Percentiles rank a stretch among this genome's conserved stretches.
phyloP scores from a whole-genome alignment of 2,888 invertebrate species.

The Choristoneura rosaceana region DNA sequence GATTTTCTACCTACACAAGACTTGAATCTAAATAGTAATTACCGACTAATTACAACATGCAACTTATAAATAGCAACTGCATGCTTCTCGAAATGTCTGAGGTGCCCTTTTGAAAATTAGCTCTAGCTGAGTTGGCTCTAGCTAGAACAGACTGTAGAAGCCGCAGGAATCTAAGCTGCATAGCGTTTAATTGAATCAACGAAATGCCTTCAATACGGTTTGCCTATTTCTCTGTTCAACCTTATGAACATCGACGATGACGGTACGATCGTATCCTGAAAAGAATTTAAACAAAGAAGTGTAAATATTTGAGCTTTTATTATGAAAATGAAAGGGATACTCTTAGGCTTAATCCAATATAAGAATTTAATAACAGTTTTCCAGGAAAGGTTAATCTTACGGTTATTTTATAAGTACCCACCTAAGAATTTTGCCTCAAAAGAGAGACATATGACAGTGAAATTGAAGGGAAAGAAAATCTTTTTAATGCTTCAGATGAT shows the following conservation, averaged over 20 bases:
- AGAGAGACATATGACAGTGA: not conserved
- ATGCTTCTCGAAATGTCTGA: conserved; percentile 14
- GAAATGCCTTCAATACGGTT: conserved; percentile 3
- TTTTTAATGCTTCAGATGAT: no score
- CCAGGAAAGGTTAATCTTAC: not conserved
- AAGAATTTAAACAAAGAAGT: not conserved
- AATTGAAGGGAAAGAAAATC: not conserved
- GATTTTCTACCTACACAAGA: no score
- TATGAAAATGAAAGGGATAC: not conserved
- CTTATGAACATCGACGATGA: not conserved
- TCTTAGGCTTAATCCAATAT: conserved; percentile 1
- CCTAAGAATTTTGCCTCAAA: no score
- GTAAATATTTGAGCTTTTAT: conserved; percentile 2
- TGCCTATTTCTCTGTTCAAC: not conserved
- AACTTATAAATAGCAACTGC: not conserved
- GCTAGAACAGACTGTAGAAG: not conserved
- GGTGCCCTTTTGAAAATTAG: conserved; percentile 12
- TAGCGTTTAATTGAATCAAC: conserved; percentile 27
- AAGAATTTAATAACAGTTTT: not conserved
- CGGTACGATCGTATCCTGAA: no score
- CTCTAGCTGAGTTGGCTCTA: conserved; percentile 12
- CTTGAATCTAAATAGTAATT: no score
- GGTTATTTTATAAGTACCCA: not conserved
- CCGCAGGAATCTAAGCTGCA: conserved; percentile 25
- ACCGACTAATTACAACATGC: no score